Conservation (phyloP, 2,113 vertebrate genomes). For the Empidonax alnorum region DNA sequence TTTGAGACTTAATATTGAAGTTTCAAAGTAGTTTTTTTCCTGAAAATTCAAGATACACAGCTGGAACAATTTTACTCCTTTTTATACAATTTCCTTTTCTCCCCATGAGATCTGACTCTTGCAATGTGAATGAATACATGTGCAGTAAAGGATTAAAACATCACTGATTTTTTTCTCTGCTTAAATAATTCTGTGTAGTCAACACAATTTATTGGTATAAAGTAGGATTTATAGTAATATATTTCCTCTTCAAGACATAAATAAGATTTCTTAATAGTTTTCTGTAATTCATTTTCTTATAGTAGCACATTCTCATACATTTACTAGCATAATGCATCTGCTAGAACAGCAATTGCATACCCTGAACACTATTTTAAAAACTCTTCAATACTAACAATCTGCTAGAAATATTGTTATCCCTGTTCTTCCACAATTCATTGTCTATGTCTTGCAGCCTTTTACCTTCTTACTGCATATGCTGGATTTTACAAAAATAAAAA, state of each 20-base stretch:
- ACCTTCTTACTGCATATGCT: not conserved
- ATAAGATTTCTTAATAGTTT: constrained; percentile 66
- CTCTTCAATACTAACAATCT: constrained; percentile 52
- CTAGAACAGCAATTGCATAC: constrained; percentile 46
- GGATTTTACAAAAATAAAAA: constrained; percentile 6
- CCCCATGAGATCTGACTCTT: not conserved
- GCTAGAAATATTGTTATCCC: constrained; percentile 43
- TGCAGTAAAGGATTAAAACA: constrained; percentile 32
- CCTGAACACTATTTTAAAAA: constrained; percentile 53
- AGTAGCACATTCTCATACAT: constrained; percentile 53
- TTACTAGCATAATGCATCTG: constrained; percentile 53
- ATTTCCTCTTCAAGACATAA: constrained; percentile 67
- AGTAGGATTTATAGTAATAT: constrained; percentile 56
- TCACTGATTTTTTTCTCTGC: not conserved
- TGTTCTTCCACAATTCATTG: constrained; percentile 44
- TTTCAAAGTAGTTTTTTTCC: not conserved
- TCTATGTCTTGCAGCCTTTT: constrained; percentile 33
- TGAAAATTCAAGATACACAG: constrained; percentile 14
- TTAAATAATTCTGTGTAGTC: constrained; percentile 48
- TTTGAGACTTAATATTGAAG: not conserved
- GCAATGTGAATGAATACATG: constrained; percentile 15
- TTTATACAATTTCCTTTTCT: not conserved
- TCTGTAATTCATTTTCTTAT: constrained; percentile 68
- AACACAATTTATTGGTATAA: constrained; percentile 61
- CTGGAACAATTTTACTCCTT: not conserved